phyloP scores from a whole-genome alignment of 2,797 vertebrate genomes.

The Columba guinea region DNA sequence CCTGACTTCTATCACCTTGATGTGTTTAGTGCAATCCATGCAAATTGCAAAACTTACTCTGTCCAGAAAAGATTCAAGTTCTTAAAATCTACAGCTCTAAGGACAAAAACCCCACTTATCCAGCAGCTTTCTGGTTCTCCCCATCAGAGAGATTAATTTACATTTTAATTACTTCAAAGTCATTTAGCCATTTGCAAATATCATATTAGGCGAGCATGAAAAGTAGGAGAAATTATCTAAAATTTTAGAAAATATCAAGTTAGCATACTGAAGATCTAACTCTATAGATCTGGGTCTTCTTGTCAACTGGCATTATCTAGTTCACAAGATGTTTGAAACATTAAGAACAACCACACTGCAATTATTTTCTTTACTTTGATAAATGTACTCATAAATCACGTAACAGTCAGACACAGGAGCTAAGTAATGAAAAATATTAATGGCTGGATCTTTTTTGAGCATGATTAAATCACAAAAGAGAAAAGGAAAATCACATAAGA shows the following conservation, averaged over 20 bases:
- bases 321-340: neutral
- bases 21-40: neutral
- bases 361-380: neutral
- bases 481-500: neutral
- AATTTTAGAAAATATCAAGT: neutral
- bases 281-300: neutral
- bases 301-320: neutral
- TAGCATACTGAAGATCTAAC: neutral
- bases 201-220: neutral
- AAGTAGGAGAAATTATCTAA: neutral
- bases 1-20: neutral
- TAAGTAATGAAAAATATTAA: neutral
- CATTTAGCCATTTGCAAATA: slow-evolving; percentile 27
- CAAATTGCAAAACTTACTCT: neutral
- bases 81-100: neutral
- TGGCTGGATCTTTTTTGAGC: neutral
- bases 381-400: neutral
- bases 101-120: neutral
- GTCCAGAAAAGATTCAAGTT: neutral
- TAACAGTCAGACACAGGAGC: neutral
- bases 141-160: slow-evolving; percentile 11
- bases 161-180: slow-evolving; percentile 41
- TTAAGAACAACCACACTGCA: neutral
- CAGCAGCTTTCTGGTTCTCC: neutral
- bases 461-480: neutral